phyloP scores from a whole-genome alignment of 2,888 invertebrate species.

The Perdita meconis region DNA sequence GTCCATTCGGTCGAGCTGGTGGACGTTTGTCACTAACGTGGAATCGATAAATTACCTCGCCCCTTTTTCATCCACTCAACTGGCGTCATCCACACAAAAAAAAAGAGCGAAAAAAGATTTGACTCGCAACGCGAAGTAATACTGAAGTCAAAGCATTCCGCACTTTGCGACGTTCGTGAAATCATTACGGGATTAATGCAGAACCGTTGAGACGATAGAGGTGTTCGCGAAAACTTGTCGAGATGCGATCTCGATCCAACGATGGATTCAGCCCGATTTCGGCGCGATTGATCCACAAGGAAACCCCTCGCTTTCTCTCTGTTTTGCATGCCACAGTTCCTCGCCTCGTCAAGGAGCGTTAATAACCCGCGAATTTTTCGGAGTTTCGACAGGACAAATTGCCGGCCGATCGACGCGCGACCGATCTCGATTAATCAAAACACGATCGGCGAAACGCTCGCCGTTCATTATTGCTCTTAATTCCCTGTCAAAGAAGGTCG shows the following conservation, averaged over 20 bases:
- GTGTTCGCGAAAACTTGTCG: slow-evolving; percentile 47
- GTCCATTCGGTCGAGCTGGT: slow-evolving; percentile 3
- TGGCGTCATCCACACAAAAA: neutral
- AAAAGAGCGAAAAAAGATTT: neutral
- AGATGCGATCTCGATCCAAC: slow-evolving; percentile 48
- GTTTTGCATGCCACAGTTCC: neutral
- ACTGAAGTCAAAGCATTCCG: neutral
- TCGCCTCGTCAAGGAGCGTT: slow-evolving; percentile 59
- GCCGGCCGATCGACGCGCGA: slow-evolving; percentile 70
- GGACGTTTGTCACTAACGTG: neutral
- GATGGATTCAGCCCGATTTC: slow-evolving; percentile 11
- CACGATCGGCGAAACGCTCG: slow-evolving; percentile 69
- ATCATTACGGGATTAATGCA: slow-evolving; percentile 7
- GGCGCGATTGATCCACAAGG: slow-evolving; percentile 15
- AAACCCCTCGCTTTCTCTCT: slow-evolving; percentile 22
- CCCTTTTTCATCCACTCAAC: neutral
- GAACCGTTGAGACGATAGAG: slow-evolving; percentile 7
- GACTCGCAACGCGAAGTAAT: neutral
- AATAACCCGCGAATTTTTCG: slow-evolving; percentile 73
- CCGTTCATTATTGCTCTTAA: slow-evolving; percentile 65
- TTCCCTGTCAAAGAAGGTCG: slow-evolving; percentile 50
- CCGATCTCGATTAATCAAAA: slow-evolving; percentile 77
- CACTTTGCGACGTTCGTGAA: neutral
- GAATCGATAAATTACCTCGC: slow-evolving; percentile 21
- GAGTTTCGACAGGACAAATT: slow-evolving; percentile 74